A percentile compares a stretch with the other conserved stretches of the same genome.
Conservation (phyloP, 1,140 invertebrate species). For the Cecropterus lyciades region DNA sequence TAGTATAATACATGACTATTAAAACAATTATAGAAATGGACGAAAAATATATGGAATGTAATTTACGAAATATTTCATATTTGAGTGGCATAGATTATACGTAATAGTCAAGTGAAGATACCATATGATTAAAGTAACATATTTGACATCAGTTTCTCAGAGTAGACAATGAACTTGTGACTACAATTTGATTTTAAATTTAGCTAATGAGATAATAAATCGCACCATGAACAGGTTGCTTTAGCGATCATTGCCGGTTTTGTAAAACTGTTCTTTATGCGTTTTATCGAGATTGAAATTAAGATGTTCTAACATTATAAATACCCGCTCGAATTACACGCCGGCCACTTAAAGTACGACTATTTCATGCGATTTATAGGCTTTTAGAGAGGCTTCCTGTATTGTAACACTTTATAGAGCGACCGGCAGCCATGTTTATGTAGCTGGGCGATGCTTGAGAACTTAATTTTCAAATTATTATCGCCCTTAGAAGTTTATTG, state of each 20-base stretch:
- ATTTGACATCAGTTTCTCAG: no score
- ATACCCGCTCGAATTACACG: slow-evolving; percentile 37
- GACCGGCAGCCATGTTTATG: slow-evolving; percentile 34
- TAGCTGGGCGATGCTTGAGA: slow-evolving; percentile 9
- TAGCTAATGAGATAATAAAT: no score
- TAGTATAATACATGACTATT: no score
- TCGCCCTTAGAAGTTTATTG: slow-evolving; percentile 20
- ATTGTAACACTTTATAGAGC: slow-evolving; percentile 40
- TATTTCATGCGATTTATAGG: slow-evolving; percentile 41
- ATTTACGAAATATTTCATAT: no score
- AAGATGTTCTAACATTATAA: slow-evolving; percentile 63
- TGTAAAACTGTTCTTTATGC: slow-evolving; percentile 67
- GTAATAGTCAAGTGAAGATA: no score
- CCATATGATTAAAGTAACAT: no score
- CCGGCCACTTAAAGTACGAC: slow-evolving; percentile 23
- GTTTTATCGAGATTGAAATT: slow-evolving; percentile 70
- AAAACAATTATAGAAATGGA: no score
- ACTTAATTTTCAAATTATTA: slow-evolving; percentile 33
- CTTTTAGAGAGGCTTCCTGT: slow-evolving; percentile 42
- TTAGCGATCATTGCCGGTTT: slow-evolving; percentile 44
- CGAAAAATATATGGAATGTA: no score
- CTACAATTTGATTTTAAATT: no score
- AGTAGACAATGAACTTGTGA: no score
- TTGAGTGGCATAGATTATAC: no score
- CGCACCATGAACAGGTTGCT: slow-evolving; percentile 35